Percentiles rank a stretch among this genome's conserved stretches.
Evolutionary conservation across 2,113 vertebrate genomes (phyloP).

Genomic region (Rhombomys opimus): DNA sequence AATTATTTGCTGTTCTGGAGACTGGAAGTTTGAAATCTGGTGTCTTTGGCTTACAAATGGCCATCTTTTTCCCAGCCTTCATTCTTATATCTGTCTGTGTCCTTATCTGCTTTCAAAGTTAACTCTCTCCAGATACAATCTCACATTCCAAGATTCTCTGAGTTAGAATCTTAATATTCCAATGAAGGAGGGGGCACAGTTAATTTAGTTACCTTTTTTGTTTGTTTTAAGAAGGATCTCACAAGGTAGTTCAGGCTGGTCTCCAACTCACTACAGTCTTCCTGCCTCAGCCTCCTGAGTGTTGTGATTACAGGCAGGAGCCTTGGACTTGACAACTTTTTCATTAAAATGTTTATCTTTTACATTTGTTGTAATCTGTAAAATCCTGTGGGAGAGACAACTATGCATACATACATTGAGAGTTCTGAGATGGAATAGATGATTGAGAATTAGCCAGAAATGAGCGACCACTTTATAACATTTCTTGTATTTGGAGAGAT

Average conservation of each 20-base stretch:
- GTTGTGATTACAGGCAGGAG: background rate
- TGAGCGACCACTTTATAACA: background rate
- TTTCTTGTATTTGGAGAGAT: constrained; percentile 53
- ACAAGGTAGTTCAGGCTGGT: background rate
- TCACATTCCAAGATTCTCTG: constrained; percentile 1
- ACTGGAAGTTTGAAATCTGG: constrained; percentile 7
- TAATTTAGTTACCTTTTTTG: background rate
- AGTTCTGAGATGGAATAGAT: constrained; percentile 12
- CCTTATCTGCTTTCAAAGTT: background rate
- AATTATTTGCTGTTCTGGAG: background rate
- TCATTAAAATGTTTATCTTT: constrained; percentile 32
- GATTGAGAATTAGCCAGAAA: constrained; percentile 35
- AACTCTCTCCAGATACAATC: background rate
- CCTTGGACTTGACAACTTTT: background rate
- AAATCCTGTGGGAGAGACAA: constrained; percentile 8
- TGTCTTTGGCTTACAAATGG: background rate
- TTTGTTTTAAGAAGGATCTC: background rate
- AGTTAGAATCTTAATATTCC: constrained; percentile 20
- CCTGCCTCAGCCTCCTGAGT: background rate
- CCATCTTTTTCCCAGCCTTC: background rate
- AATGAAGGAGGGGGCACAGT: background rate
- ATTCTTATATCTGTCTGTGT: background rate
- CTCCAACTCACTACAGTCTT: background rate
- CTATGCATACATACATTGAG: background rate
- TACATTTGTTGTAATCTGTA: background rate